Conservation (phyloP, 2,113 vertebrate genomes). For the Varanus komodoensis region DNA sequence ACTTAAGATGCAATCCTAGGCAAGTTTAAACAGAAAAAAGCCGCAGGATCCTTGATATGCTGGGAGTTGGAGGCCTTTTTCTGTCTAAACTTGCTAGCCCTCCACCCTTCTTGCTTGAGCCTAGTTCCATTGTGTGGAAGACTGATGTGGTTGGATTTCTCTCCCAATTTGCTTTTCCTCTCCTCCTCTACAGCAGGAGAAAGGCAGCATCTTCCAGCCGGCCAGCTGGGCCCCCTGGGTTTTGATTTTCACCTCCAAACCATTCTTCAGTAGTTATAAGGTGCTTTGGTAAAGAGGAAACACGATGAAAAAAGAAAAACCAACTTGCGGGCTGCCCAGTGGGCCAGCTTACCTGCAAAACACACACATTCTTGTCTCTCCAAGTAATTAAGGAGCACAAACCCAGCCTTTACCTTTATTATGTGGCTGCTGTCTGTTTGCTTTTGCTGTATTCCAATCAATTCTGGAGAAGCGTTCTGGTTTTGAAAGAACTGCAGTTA, state of each 20-base stretch:
- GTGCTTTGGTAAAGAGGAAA: background rate
- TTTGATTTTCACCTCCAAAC: background rate
- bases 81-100: no score
- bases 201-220: background rate
- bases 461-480: background rate
- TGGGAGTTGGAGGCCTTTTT: no score
- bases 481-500: background rate
- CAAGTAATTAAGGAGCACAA: conserved; percentile 12
- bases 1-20: no score
- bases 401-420: conserved; percentile 13
- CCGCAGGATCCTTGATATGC: no score
- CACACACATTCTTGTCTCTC: background rate
- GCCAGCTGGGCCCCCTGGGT: background rate
- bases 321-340: background rate
- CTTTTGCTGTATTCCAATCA: conserved; percentile 1
- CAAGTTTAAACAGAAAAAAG: no score
- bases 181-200: background rate
- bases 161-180: background rate
- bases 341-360: background rate
- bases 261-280: background rate
- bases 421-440: background rate
- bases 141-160: background rate
- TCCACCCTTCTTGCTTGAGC: no score
- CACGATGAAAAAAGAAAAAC: background rate
- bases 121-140: background rate